phyloP scores from a whole-genome alignment of 2,888 invertebrate genomes.

The Celastrina argiolus region DNA sequence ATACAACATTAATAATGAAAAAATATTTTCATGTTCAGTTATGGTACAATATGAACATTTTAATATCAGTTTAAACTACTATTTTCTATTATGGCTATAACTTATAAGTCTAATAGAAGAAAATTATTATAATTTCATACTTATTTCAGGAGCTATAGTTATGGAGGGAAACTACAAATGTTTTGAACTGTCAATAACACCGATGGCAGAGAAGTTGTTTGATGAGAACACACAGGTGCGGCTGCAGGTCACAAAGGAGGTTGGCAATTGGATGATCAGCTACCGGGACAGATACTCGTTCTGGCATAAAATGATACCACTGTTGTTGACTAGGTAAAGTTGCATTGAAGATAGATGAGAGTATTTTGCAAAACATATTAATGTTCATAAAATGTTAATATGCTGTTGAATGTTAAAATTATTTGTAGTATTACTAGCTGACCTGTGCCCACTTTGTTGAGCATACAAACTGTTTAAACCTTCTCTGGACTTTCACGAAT shows the following conservation, averaged over 20 bases:
- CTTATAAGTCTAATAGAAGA: neutral
- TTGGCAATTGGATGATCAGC: constrained; percentile 86
- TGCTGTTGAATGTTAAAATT: neutral
- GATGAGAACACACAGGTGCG: constrained; percentile 90
- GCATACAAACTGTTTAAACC: no score
- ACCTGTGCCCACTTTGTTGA: no score
- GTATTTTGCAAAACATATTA: no score
- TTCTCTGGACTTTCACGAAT: no score
- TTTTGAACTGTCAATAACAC: constrained; percentile 84
- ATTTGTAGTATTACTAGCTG: no score
- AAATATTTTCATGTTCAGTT: no score
- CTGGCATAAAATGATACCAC: constrained; percentile 90
- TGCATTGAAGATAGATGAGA: no score
- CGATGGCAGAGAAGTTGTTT: constrained; percentile 92
- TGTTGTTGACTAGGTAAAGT: constrained; percentile 86
- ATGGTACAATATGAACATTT: no score
- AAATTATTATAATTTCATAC: neutral
- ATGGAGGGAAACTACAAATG: constrained; percentile 84
- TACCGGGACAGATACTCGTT: constrained; percentile 93
- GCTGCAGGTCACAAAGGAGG: constrained; percentile 84
- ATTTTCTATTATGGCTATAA: no score
- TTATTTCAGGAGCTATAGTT: constrained; percentile 74
- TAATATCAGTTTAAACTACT: no score
- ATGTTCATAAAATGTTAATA: neutral
- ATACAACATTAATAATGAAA: no score